phyloP scores from a whole-genome alignment of 2,113 vertebrate genomes.

The Climacteris rufus region DNA sequence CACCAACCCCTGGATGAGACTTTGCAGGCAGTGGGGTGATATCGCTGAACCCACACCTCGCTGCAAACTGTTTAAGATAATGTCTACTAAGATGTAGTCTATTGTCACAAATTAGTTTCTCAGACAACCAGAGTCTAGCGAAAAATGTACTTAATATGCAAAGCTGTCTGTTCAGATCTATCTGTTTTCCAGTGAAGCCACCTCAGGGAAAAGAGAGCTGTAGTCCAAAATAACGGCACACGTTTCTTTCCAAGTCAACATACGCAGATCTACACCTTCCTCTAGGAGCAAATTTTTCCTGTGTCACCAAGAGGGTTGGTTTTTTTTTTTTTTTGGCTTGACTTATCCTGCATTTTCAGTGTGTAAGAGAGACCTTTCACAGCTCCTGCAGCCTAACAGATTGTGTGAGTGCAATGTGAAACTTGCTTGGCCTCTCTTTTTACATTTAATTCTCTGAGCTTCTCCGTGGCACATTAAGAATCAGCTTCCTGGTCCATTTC shows the following conservation, averaged over 20 bases:
- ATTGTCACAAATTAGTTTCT: constrained; percentile 49
- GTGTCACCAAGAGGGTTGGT: not conserved
- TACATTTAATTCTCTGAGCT: not conserved
- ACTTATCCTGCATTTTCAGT: not conserved
- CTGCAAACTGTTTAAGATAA: constrained; percentile 11
- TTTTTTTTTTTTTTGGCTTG: not conserved
- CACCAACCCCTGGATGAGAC: not conserved
- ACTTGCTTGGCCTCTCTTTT: not conserved
- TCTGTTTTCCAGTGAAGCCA: constrained; percentile 12
- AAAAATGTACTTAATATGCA: constrained; percentile 51
- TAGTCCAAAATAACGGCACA: not conserved
- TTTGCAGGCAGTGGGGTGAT: not conserved
- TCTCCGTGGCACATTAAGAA: not conserved
- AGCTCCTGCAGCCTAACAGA: constrained; percentile 2
- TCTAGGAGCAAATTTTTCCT: not conserved
- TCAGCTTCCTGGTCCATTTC: constrained; percentile 42
- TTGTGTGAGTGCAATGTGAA: not conserved
- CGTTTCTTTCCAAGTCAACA: not conserved
- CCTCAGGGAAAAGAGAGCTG: not conserved
- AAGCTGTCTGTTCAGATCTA: constrained; percentile 50
- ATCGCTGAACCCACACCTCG: constrained; percentile 20
- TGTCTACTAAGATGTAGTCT: not conserved
- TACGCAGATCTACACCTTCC: not conserved
- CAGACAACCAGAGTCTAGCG: not conserved
- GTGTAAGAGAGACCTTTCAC: not conserved